Percentiles rank a stretch among this genome's conserved stretches.
phyloP scores from a whole-genome alignment of 2,888 invertebrate species.

The Branchipolynoe longqiensis region DNA sequence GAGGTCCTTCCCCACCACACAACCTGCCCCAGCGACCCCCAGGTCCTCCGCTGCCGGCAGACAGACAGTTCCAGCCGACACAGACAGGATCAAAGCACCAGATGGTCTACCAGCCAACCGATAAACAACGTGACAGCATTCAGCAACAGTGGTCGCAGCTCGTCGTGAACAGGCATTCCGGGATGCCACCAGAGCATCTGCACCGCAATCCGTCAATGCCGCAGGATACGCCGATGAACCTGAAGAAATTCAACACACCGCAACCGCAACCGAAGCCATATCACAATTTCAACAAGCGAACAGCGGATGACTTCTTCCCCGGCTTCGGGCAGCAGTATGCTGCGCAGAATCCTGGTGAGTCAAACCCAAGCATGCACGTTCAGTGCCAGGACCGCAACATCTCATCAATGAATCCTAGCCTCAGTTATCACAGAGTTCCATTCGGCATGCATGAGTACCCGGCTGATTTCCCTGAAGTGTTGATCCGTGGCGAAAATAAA shows the following conservation, averaged over 20 bases:
- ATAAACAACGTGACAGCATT: background rate
- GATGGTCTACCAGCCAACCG: background rate
- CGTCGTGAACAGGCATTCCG: background rate
- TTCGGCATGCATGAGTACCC: background rate
- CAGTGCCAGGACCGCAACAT: too few relatives aligned
- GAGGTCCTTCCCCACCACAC: background rate
- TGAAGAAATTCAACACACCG: background rate
- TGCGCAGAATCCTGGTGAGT: background rate
- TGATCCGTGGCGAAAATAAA: background rate
- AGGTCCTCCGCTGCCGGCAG: background rate
- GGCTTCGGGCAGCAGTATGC: background rate
- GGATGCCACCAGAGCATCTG: background rate
- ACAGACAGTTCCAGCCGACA: background rate
- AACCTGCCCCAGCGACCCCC: background rate
- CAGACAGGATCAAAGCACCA: background rate
- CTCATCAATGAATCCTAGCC: too few relatives aligned
- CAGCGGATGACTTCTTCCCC: background rate
- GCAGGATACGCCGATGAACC: conserved; percentile 1
- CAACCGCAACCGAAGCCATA: background rate
- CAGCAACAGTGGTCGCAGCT: background rate
- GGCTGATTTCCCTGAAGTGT: conserved; percentile 3
- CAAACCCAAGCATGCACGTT: background rate
- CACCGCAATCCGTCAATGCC: background rate
- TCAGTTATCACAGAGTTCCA: too few relatives aligned
- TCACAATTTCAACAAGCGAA: background rate